Conservation (phyloP, 2,888 invertebrate species). For the Caenorhabditis sp. region DNA sequence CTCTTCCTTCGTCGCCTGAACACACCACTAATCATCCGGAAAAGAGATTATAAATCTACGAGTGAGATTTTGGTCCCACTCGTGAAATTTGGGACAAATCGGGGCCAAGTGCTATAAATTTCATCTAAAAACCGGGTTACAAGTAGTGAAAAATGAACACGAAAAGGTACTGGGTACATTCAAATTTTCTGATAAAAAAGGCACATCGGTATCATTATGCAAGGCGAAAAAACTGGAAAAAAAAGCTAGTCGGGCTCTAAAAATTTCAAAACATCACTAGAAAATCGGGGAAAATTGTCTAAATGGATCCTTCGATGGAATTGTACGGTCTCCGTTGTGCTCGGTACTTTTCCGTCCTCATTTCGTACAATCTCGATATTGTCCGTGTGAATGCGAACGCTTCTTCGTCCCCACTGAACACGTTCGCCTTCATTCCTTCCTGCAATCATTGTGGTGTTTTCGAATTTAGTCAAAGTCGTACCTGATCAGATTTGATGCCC, state of each 20-base stretch:
- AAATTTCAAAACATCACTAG: slow-evolving; percentile 12
- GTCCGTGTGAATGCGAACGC: slow-evolving; percentile 96
- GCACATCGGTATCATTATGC: not conserved
- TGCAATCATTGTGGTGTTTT: slow-evolving; percentile 77
- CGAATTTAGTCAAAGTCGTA: slow-evolving; percentile 68
- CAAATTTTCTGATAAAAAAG: not conserved
- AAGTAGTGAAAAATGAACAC: too few species aligned
- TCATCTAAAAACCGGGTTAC: too few species aligned
- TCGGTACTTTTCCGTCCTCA: slow-evolving; percentile 97
- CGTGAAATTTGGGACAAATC: not conserved
- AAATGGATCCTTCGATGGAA: slow-evolving; percentile 38
- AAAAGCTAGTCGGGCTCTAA: slow-evolving; percentile 9
- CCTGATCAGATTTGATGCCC: slow-evolving; percentile 83
- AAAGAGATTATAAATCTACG: slow-evolving; percentile 1
- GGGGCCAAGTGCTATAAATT: too few species aligned
- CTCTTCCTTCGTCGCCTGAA: too few species aligned
- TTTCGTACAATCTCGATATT: slow-evolving; percentile 92
- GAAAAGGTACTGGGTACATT: too few species aligned
- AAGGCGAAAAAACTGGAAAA: not conserved
- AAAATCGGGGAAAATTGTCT: not conserved
- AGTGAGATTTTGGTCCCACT: not conserved
- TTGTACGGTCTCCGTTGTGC: slow-evolving; percentile 63
- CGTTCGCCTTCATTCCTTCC: slow-evolving; percentile 88
- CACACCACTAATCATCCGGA: slow-evolving; percentile 1
- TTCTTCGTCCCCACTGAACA: slow-evolving; percentile 98